Evolutionary conservation across 2,113 vertebrate genomes (phyloP), one percentile per base, ranked within the genome.

Genomic region (Hypomesus transpacificus): DNA sequence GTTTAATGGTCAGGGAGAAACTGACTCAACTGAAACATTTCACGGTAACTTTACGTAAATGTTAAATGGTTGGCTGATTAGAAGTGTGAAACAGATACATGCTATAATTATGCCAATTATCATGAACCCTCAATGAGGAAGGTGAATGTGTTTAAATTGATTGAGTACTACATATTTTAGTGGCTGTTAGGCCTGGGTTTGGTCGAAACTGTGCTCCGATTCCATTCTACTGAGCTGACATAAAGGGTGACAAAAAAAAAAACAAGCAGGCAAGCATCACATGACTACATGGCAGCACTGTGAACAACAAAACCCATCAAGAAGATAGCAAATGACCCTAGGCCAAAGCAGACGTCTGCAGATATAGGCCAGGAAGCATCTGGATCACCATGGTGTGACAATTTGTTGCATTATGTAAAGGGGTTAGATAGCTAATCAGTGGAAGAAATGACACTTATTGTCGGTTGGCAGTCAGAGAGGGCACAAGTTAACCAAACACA

Each of bases 1-100:
- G 70, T 81, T 51, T 57, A 66, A 74, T 66, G 69, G 26, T 62
- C 75, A 77, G 31, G 26, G 66, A 78, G 61, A 63, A 39, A 56
- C 57, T 9, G 64, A 6, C 61, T 64, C 20, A 67, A 53, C 53
- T 58, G 46, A 75, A 68, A 46, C 11, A 20, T 39, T 13, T 58
- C 34, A 66, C 39, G 69, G 75, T 54, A 31, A 46, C 63, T 56
- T 18, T 11, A 18, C 2, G 16, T 18, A 3, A 20, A 18, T n/a
- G n/a, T n/a, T 3, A 17, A 56, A 20, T 18, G 3, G 54, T 20
- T 18, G n/a, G n/a, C 4, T 56, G 54, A 17, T 20, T 9, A 56
- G 54, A 46, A 46, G 39, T 46, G 39, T 46, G 7, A 46, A 46
- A 11, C 24, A 26, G 24, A 26, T 26, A 26, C 24, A 26, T 46